Conservation (phyloP, 2,113 vertebrate species). For the Cisticola juncidis region DNA sequence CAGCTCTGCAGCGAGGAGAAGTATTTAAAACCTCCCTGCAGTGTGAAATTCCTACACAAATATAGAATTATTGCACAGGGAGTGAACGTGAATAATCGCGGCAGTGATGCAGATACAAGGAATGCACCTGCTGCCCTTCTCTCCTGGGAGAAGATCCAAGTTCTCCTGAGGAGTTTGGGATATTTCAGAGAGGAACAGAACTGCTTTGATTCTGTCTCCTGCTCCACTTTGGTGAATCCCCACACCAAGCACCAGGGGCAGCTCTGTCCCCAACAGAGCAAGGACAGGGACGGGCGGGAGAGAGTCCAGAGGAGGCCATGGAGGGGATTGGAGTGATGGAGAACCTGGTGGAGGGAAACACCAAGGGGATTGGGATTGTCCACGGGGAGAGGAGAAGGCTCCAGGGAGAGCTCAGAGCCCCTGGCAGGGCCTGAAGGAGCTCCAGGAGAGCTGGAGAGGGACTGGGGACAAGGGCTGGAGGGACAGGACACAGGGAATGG, state of each 20-base stretch:
- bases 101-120: background rate
- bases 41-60: background rate
- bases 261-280: background rate
- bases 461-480: background rate
- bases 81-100: background rate
- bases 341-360: background rate
- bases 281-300: background rate
- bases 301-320: background rate
- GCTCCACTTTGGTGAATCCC: fast-evolving
- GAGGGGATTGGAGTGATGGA: background rate
- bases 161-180: background rate
- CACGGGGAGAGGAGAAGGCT: background rate
- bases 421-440: background rate
- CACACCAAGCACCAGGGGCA: background rate
- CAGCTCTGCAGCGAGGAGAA: background rate
- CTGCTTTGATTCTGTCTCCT: background rate
- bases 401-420: background rate
- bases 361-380: background rate
- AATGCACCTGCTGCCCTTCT: background rate
- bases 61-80: background rate
- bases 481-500: background rate
- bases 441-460: background rate
- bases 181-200: background rate
- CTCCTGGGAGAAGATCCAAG: background rate
- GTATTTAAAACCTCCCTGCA: background rate